Evolutionary conservation across 1,140 invertebrate genomes (phyloP), one percentile per base, ranked within the genome.

Genomic region (Bombus consobrinus): DNA sequence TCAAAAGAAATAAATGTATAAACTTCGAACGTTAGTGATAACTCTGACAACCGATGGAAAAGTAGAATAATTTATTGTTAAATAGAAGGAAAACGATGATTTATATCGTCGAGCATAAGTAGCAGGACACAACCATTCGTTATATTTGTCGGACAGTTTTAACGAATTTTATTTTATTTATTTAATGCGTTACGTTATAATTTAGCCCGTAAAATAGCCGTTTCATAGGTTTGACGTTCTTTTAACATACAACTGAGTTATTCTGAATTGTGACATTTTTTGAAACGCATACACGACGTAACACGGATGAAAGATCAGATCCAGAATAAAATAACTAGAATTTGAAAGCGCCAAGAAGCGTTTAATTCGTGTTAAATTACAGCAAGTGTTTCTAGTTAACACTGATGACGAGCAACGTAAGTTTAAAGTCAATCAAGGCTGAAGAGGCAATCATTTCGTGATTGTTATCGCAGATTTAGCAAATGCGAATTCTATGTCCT

Each of bases 401-500:
- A 0, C 59, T 10, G 3, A 10, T 3, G 28, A 28, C 9, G 22
- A 62, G 59, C 28, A 12, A 12, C 59, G 28, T 37, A 25, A 68
- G 32, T 22, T 3, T 37, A 68, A 37, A 68, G 32, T 18, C 66
- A 34, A 68, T 37, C n/a, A 39, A 39, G 25, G 1, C 4, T 6
- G 25, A 28, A 13, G n/a, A 8, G 5, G 71, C 41, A 43, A 28
- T 32, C 71, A 43, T 41, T 43, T 41, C 25, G 13, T 3, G 69
- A 72, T 72, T 41, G 68, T 69, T 69, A 69, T 37, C 34, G 37
- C 28, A 71, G 34, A 41, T 71, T 41, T 37, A 28, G 71, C 28
- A 73, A 73, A 73, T 73, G 71, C 39, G 71, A 73, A 73, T 73
- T 73, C 41, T 73, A 73, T 73, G 71, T 73, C 28, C 39, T 72